Conservation (phyloP, 2,888 invertebrate species). For the Eilema sororculum region DNA sequence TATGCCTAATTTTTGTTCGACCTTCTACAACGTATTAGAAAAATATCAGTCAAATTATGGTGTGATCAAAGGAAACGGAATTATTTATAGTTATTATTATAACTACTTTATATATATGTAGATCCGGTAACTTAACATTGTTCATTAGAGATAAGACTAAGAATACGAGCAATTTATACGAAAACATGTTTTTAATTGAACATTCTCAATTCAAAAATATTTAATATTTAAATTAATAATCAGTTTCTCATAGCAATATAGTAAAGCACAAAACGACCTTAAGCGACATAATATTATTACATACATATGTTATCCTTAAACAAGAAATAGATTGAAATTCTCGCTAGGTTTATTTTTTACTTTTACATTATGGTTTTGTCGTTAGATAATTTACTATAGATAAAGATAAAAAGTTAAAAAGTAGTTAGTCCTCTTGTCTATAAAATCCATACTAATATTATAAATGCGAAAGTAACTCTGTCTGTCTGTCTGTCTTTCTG, state of each 20-base stretch:
- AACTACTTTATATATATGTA: too few relatives aligned
- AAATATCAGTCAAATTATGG: neutral
- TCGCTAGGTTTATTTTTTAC: neutral
- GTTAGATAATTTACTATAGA: too few relatives aligned
- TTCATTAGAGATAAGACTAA: neutral
- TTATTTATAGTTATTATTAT: too few relatives aligned
- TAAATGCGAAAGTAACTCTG: too few relatives aligned
- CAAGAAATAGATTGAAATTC: neutral
- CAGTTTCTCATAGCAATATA: neutral
- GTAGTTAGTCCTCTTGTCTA: too few relatives aligned
- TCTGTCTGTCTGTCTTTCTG: too few relatives aligned
- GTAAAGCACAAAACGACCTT: too few relatives aligned
- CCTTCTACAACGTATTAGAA: too few relatives aligned
- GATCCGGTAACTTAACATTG: neutral
- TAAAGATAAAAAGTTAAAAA: too few relatives aligned
- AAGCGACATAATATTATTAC: too few relatives aligned
- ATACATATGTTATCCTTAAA: neutral
- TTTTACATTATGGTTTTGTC: neutral
- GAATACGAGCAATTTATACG: too few relatives aligned
- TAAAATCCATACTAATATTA: too few relatives aligned
- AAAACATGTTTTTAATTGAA: neutral
- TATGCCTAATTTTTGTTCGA: neutral
- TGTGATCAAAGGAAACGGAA: neutral
- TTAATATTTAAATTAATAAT: neutral
- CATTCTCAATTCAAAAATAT: neutral